Base-by-base conservation (phyloP, 1,140 invertebrate genomes). In the Cylas formicarius region DNA sequence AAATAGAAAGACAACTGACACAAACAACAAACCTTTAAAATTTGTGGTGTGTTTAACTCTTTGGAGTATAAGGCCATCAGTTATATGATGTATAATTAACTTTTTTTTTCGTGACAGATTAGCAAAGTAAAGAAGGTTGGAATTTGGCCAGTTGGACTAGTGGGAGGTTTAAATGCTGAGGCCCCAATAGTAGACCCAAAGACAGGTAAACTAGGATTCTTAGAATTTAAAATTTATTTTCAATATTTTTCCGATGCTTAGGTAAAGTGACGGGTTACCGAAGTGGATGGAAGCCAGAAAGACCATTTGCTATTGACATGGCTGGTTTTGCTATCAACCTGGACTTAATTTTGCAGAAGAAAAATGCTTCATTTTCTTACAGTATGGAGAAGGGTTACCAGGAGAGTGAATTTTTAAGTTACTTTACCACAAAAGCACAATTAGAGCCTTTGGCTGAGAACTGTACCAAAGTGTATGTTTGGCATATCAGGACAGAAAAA, bases 271-370 rank as follows among this genome's bases (percentile, higher is more conserved):
- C 74, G 11, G 85, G 86, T 7, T 97, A 86, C 68, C 86, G 84
- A 65, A 80, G 81, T 9, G 77, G 74, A 2, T 97, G 89, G 89
- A 84, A 86, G 53, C 84, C 90, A 0, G 80, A 91, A 44, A 70
- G 95, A 52, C 81, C 84, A 0, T 99, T 97, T 73, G 91, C 95
- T 3, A 81, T 95, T 18, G 97, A 99, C 60, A 99, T 99, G 96
- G 95, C 95, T 2, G 94, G 91, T 1, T 99, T 99, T 71, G 93
- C 90, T 10, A 83, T 99, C 9, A 94, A 92, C 67, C 63, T 95
- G 2, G 73, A 81, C 13, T 67, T 94, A 8, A 72, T 98, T 14
- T 66, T 89, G 2, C 70, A 81, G 2, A 76, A 84, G 62, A 80
- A 84, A 4, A 71, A 87, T 27, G 90, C 87, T 0, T 67, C 73